Evolutionary conservation across 2,888 invertebrate genomes (phyloP).

Genomic region (Conus canariensis): DNA sequence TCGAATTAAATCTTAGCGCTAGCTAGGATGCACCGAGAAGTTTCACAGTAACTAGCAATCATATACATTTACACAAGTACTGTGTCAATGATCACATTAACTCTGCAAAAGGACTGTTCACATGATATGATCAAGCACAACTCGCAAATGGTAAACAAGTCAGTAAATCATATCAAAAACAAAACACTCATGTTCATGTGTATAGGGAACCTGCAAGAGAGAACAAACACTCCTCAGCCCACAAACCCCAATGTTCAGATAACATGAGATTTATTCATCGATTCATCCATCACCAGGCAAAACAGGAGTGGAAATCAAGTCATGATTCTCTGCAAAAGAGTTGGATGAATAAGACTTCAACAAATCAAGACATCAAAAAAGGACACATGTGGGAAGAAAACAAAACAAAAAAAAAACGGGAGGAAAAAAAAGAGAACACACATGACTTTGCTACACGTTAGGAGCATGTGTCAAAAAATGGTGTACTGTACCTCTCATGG

Average conservation of each 20-base stretch:
- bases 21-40: neutral
- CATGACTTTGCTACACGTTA: slow-evolving; percentile 35
- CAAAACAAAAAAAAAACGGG: neutral
- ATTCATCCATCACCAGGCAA: neutral
- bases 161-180: neutral
- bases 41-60: neutral
- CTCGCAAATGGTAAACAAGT: neutral
- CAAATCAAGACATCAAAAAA: neutral
- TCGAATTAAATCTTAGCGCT: too few species aligned
- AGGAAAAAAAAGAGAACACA: slow-evolving; percentile 27
- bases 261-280: neutral
- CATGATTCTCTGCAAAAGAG: neutral
- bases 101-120: neutral
- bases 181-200: slow-evolving; percentile 11
- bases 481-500: slow-evolving; percentile 41
- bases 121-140: neutral
- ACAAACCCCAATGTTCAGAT: neutral
- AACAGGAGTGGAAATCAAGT: neutral
- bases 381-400: neutral
- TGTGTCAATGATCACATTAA: slow-evolving; percentile 5
- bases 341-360: neutral
- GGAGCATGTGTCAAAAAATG: slow-evolving; percentile 42
- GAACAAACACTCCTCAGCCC: neutral
- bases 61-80: neutral
- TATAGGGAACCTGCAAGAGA: slow-evolving; percentile 5